A percentile compares a stretch with the other conserved stretches of the same genome.
These are phyloP conservation scores for Drosophila punjabiensis DNA, from an alignment of 1,140 invertebrate species.

Conservation along the genomic window DNA sequence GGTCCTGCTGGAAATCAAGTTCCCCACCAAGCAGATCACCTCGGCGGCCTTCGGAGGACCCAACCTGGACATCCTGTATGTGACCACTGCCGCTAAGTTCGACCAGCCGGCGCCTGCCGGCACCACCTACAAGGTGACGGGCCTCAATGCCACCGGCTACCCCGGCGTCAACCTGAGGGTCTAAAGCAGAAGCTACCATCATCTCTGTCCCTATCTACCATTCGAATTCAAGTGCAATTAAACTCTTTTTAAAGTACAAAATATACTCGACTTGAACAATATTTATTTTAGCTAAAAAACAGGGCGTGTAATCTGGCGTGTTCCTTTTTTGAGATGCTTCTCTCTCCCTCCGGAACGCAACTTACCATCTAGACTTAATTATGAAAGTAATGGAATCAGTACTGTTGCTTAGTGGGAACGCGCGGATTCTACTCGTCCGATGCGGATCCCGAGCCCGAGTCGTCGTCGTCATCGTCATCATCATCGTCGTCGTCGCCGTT, in stretches of 20 bases:
- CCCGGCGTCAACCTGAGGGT: constrained; percentile 64
- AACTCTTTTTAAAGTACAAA: constrained; percentile 6
- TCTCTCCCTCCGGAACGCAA: background rate
- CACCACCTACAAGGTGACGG: constrained; percentile 89
- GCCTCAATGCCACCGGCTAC: constrained; percentile 88
- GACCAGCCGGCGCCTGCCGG: constrained; percentile 88
- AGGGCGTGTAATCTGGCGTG: background rate
- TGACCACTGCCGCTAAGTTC: constrained; percentile 90
- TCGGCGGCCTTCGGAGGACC: constrained; percentile 93
- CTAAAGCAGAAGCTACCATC: constrained; percentile 15
- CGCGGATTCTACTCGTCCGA: constrained; percentile 13
- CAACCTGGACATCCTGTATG: constrained; percentile 91
- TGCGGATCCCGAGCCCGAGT: constrained; percentile 28
- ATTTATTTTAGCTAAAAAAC: background rate
- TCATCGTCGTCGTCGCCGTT: constrained; percentile 63
- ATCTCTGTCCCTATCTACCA: background rate
- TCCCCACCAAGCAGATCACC: constrained; percentile 90
- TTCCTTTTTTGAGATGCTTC: background rate
- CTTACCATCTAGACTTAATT: constrained; percentile 18
- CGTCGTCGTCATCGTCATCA: constrained; percentile 8
- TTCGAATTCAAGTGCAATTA: constrained; percentile 59
- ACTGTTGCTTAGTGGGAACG: background rate
- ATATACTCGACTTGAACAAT: background rate
- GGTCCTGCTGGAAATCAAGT: constrained; percentile 77
- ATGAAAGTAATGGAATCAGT: constrained; percentile 11